A percentile compares a stretch with the other conserved stretches of the same genome.
Evolutionary conservation across 2,888 invertebrate species (phyloP).

Genomic region (Gasteruption jaculator): DNA sequence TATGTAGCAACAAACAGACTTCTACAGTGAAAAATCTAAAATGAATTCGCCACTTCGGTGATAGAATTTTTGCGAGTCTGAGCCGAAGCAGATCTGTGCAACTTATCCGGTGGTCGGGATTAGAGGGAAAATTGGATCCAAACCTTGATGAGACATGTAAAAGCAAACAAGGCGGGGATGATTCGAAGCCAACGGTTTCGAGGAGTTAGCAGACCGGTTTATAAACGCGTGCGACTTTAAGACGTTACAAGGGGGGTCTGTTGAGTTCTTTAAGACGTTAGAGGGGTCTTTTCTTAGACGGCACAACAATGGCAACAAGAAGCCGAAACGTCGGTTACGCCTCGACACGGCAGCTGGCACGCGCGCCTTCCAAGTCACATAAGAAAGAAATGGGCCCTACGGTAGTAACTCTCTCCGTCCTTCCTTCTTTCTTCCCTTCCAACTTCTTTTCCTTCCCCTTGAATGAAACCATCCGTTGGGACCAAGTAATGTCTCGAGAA

Average conservation of each 20-base stretch:
- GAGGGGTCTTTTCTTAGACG: constrained; percentile 29
- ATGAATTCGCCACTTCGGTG: no score
- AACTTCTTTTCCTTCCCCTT: constrained; percentile 15
- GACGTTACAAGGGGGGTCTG: constrained; percentile 39
- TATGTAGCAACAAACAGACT: no score
- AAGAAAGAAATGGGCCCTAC: no score
- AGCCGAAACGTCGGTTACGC: constrained; percentile 52
- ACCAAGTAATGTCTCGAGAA: constrained; percentile 27
- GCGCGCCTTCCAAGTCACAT: constrained; percentile 38
- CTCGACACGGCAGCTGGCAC: constrained; percentile 50
- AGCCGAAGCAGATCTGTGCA: no score
- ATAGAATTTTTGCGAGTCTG: no score
- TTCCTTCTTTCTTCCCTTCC: constrained; percentile 20
- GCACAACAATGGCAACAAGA: constrained; percentile 42
- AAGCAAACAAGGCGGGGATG: constrained; percentile 5
- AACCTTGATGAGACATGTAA: no score
- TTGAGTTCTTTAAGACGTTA: constrained; percentile 40
- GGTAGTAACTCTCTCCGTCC: constrained; percentile 26
- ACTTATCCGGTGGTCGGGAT: no score
- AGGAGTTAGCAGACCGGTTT: constrained; percentile 6
- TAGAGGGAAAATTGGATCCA: no score
- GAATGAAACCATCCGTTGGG: no score
- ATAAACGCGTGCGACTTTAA: constrained; percentile 30
- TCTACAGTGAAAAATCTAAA: no score
- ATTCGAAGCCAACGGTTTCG: constrained; percentile 10